These are phyloP conservation scores for Pterostichus niger DNA, from an alignment of 2,888 invertebrate genomes.

Conservation along the genomic window DNA sequence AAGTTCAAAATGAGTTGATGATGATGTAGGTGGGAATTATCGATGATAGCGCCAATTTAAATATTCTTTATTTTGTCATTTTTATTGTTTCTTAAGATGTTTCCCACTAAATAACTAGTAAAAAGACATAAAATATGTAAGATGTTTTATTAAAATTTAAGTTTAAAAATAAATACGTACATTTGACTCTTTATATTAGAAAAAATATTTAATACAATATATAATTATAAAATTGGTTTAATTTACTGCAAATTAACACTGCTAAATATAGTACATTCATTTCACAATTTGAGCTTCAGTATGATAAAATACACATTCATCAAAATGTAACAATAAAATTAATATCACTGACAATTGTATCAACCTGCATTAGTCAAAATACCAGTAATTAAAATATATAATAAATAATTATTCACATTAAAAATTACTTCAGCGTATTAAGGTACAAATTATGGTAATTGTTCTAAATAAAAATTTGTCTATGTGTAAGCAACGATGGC, in stretches of 20 bases:
- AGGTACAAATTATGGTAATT: constrained; percentile 28
- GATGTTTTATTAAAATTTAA: no score
- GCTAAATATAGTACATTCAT: neutral
- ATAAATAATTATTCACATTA: constrained; percentile 40
- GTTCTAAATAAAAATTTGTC: constrained; percentile 26
- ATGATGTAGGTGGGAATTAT: no score
- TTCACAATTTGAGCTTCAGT: constrained; percentile 16
- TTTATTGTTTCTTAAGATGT: no score
- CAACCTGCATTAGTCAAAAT: constrained; percentile 44
- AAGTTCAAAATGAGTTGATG: no score
- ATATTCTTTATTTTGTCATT: no score
- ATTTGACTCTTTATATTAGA: neutral
- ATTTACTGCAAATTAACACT: neutral
- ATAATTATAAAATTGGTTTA: constrained; percentile 1
- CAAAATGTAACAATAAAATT: constrained; percentile 22
- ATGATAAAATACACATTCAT: constrained; percentile 14
- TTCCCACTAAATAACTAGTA: no score
- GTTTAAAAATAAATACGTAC: constrained; percentile 7
- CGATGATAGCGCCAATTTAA: no score
- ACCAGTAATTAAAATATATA: constrained; percentile 19
- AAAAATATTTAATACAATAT: neutral
- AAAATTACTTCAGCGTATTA: constrained; percentile 22
- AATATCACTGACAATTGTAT: constrained; percentile 36
- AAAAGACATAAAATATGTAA: no score
- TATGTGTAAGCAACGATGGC: constrained; percentile 6